A percentile compares a stretch with the other conserved stretches of the same genome.
Conservation (phyloP, 2,113 vertebrate genomes). For the Chaetops frenatus region DNA sequence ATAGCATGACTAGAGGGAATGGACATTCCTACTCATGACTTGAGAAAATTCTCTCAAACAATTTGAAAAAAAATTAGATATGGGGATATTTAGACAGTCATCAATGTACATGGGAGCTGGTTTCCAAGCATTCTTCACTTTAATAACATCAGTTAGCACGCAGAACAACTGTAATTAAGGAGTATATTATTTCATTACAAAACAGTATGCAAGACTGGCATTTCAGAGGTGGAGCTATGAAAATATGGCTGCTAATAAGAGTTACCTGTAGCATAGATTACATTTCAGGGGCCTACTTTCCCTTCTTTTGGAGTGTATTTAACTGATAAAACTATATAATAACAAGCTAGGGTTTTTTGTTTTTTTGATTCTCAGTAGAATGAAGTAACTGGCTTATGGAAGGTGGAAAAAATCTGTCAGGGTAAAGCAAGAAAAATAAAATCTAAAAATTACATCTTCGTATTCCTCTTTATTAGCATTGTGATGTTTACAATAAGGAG, state of each 20-base stretch:
- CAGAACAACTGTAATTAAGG: not conserved
- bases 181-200: not conserved
- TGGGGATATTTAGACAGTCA: not conserved
- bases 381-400: not conserved
- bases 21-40: not conserved
- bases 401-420: not conserved
- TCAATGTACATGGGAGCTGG: not conserved
- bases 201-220: not conserved
- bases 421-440: not conserved
- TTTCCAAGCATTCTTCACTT: not conserved
- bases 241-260: not conserved
- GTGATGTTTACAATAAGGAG: not conserved
- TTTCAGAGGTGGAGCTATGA: not conserved
- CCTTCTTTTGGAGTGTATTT: not conserved
- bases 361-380: not conserved
- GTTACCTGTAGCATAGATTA: not conserved
- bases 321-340: not conserved
- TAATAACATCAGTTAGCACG: not conserved
- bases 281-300: not conserved
- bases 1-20: not conserved
- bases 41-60: not conserved
- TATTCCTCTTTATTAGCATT: not conserved
- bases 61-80: not conserved
- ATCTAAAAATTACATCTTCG: not conserved
- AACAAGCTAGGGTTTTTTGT: not conserved